Base-by-base conservation (phyloP, 2,888 invertebrate species). In the Parascotia fuliginaria region DNA sequence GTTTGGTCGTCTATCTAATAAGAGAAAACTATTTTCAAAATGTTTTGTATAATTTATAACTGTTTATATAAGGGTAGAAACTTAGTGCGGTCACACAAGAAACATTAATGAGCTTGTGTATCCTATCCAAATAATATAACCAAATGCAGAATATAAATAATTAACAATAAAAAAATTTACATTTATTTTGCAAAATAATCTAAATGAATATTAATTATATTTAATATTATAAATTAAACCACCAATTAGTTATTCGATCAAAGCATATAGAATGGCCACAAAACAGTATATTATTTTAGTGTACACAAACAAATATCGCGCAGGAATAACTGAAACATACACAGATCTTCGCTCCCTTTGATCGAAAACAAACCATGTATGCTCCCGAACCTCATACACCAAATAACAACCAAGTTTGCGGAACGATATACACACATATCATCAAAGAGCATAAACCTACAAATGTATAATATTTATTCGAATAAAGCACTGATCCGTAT, bases 291-390 rank as follows among this genome's bases (percentile, higher is more conserved):
- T 9, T 13, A 27, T n/a, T n/a, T 12, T 2, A 16, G 11, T 2
- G 9, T 31, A 31, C 13, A 1, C 5, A 13, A 31, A 31, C 31
- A 31, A 16, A 39, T 7, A 9, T 11, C 0, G 15, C 15, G 24
- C 7, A 37, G 19, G 27, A 42, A 36, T 31, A 11, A 13, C 19
- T 29, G 29, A 37, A 44, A 44, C 37, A 24, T 22, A 1, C 13
- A 31, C 45, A 46, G 46, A 57, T 51, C 51, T 61, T 42, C 49
- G 44, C 62, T 51, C 39, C 44, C 66, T 64, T 64, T 66, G 62
- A 65, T 51, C 51, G 60, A 42, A 47, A 43, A 45, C 40, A 56
- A 54, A 56, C 53, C 59, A 53, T 53, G 56, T 54, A 60, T 38
- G 14, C 43, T 7, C 14, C 24, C 31, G 39, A 45, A n/a, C 43